Evolutionary conservation across 2,888 invertebrate genomes (phyloP).

Genomic region (Caenorhabditis sp.): DNA sequence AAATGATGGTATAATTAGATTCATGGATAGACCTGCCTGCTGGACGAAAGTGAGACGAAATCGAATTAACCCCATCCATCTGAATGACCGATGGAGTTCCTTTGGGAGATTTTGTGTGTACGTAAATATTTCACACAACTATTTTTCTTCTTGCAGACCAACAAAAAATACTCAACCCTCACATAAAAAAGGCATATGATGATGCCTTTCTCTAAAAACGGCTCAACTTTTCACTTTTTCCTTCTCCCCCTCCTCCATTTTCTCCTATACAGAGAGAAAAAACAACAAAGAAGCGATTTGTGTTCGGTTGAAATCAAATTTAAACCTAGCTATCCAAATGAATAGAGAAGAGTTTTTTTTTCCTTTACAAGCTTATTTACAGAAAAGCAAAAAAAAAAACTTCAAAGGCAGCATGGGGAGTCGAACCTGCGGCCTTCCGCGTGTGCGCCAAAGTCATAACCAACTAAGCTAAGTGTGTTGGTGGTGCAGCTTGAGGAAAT

Average conservation of each 20-base stretch:
- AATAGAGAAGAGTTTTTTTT: no score
- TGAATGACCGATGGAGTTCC: no score
- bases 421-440: no score
- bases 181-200: neutral
- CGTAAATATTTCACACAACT: no score
- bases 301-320: no score
- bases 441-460: no score
- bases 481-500: no score
- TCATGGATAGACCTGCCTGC: neutral
- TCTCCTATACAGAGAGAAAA: neutral
- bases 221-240: conserved; percentile 1
- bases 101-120: no score
- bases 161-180: neutral
- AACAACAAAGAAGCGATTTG: neutral
- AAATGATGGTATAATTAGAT: neutral
- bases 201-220: neutral
- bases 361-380: neutral
- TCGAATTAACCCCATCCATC: no score
- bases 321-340: no score
- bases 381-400: neutral
- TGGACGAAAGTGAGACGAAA: neutral
- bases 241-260: neutral
- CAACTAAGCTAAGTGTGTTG: no score
- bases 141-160: no score
- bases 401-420: conserved; percentile 56